These are phyloP conservation scores for Pangasius macronema DNA, from an alignment of 2,797 vertebrate genomes.

Conservation along the genomic window DNA sequence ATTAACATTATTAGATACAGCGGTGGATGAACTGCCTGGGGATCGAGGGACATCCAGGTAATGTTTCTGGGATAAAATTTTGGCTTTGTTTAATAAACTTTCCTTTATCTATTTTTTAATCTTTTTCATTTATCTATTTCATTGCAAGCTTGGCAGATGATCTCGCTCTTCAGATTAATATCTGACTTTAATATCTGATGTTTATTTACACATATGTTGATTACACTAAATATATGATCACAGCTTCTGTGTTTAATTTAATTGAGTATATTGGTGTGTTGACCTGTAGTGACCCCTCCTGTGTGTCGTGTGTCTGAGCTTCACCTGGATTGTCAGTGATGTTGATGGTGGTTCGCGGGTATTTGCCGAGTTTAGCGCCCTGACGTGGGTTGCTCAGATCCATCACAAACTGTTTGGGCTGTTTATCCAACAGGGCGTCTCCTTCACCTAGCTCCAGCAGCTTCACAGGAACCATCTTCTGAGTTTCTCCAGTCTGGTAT, in stretches of 20 bases:
- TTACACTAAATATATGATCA: not conserved
- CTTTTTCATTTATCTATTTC: not conserved
- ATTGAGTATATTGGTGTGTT: not conserved
- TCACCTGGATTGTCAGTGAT: slow-evolving; percentile 84
- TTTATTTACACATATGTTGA: not conserved
- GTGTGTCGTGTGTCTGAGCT: not conserved
- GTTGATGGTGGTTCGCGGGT: slow-evolving; percentile 84
- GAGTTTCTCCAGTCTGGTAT: slow-evolving; percentile 85
- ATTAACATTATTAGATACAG: not conserved
- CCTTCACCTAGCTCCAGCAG: slow-evolving; percentile 85
- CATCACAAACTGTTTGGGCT: slow-evolving; percentile 86
- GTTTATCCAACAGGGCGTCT: slow-evolving; percentile 84
- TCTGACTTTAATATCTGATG: not conserved
- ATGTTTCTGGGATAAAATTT: not conserved
- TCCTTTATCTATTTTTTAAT: not conserved
- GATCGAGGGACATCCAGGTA: not conserved
- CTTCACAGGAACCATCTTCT: slow-evolving; percentile 84
- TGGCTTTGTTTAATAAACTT: not conserved
- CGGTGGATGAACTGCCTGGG: not conserved
- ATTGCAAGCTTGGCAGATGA: not conserved
- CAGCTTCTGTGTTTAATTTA: not conserved
- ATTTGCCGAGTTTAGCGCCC: slow-evolving; percentile 87
- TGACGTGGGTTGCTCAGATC: slow-evolving; percentile 90
- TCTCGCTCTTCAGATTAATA: not conserved
- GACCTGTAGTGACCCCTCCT: not conserved